These are phyloP conservation scores for Ailurus styani DNA, from an alignment of 2,113 vertebrate genomes.

Conservation along the genomic window DNA sequence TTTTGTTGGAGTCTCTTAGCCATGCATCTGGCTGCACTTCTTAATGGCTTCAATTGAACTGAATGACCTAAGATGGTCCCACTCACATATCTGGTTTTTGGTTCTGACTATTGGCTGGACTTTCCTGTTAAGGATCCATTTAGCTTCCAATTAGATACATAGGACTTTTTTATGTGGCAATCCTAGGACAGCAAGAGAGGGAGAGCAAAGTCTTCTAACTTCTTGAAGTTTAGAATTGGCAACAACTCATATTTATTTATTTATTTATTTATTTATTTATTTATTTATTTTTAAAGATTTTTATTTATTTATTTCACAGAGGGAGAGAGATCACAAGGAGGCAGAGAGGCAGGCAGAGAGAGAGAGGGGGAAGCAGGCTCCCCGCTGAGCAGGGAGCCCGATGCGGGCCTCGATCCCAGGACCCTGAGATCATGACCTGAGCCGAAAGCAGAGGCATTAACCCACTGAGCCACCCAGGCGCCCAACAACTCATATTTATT, in stretches of 20 bases:
- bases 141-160: neutral
- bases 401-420: too few relatives aligned
- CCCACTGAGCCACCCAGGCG: too few relatives aligned
- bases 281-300: too few relatives aligned
- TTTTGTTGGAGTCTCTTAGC: neutral
- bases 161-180: neutral
- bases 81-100: neutral
- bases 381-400: too few relatives aligned
- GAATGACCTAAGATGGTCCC: neutral
- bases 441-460: too few relatives aligned
- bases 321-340: too few relatives aligned
- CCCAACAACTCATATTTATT: neutral
- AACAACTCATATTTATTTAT: too few relatives aligned
- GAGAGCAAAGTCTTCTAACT: neutral
- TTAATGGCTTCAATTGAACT: neutral
- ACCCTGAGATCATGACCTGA: too few relatives aligned
- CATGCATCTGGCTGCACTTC: neutral
- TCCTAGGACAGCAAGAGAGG: neutral
- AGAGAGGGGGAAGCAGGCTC: too few relatives aligned
- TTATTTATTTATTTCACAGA: too few relatives aligned
- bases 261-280: too few relatives aligned
- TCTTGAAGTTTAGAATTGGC: neutral
- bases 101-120: neutral
- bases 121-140: neutral
- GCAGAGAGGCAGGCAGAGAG: too few relatives aligned